Conservation (phyloP, 53 echinoderm and acorn worm species). For the Echinometra lucunter region DNA sequence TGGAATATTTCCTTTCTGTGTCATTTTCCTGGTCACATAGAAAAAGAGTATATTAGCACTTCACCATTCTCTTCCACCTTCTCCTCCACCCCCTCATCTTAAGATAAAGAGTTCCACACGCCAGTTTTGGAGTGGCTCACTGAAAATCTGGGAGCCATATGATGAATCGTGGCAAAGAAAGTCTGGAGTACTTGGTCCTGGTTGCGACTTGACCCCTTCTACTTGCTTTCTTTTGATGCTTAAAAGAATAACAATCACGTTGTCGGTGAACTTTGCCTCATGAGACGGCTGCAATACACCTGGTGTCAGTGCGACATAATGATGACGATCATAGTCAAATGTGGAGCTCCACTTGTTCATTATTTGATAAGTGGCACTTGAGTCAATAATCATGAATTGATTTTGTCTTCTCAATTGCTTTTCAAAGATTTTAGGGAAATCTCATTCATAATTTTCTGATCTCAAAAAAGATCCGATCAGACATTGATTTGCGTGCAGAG, state of each 20-base stretch:
- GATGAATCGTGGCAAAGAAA: conserved; percentile 45
- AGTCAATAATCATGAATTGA: background rate
- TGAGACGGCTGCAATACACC: conserved; percentile 41
- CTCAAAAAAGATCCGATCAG: background rate
- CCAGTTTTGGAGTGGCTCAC: background rate
- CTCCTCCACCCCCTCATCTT: background rate
- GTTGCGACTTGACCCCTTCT: conserved; percentile 35
- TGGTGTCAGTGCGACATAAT: background rate
- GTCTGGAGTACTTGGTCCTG: conserved; percentile 27
- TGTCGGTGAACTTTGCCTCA: conserved; percentile 36
- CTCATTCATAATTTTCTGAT: background rate
- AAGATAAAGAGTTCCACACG: background rate
- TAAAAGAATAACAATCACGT: conserved; percentile 43
- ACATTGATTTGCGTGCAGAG: background rate
- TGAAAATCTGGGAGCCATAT: conserved; percentile 54
- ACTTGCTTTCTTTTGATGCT: conserved; percentile 30
- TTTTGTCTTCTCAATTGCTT: background rate
- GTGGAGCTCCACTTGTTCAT: conserved; percentile 3
- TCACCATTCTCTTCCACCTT: background rate
- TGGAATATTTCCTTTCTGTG: background rate
- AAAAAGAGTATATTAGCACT: background rate
- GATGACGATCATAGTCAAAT: background rate
- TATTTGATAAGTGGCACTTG: conserved; percentile 1
- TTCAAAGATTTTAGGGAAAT: background rate
- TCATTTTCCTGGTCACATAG: background rate